Conservation (phyloP, 2,113 vertebrate species). For the cat (Felis catus) region F.catus_Fca126_mat1.0 CM031412.1:101571001-101571500, state of each 20-base stretch:
- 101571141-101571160: too few relatives aligned
- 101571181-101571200: too few relatives aligned
- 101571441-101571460: neutral
- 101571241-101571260: neutral
- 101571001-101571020: too few relatives aligned
- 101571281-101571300: neutral
- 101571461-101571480: conserved; percentile 5
- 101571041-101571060: too few relatives aligned
- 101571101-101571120: too few relatives aligned
- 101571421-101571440: conserved; percentile 17
- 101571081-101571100: too few relatives aligned
- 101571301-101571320: neutral
- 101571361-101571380: conserved; percentile 17
- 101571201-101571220: too few relatives aligned
- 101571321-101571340: neutral
- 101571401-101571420: neutral
- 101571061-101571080: too few relatives aligned
- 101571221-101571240: too few relatives aligned
- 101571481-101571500: neutral
- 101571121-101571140: too few relatives aligned
- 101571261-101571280: conserved; percentile 18
- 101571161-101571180: too few relatives aligned
- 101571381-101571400: neutral
- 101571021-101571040: too few relatives aligned
- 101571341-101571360: neutral